Evolutionary conservation across 2,888 invertebrate genomes (phyloP).

Genomic region (Xestia c-nigrum): DNA sequence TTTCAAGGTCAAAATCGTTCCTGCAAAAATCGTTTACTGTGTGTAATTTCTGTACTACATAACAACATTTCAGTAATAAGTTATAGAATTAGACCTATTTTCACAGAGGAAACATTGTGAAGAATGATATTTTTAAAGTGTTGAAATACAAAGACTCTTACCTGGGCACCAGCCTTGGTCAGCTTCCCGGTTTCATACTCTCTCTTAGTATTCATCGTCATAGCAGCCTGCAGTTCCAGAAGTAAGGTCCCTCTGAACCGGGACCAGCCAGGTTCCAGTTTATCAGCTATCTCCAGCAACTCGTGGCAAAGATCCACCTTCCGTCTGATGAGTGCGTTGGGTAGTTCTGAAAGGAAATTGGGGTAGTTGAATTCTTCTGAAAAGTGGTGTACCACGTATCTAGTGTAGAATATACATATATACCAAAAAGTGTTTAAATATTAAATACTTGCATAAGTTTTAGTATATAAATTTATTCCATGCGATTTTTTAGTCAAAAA

Average conservation of each 20-base stretch:
- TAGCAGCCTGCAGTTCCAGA: slow-evolving; percentile 92
- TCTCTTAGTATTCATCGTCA: slow-evolving; percentile 90
- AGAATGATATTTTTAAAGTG: background rate
- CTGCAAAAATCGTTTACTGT: no score
- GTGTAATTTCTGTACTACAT: no score
- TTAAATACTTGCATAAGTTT: no score
- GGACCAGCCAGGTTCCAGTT: slow-evolving; percentile 92
- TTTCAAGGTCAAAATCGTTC: no score
- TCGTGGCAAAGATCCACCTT: slow-evolving; percentile 93
- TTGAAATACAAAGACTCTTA: slow-evolving; percentile 63
- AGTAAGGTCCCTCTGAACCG: slow-evolving; percentile 92
- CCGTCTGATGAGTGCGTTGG: slow-evolving; percentile 89
- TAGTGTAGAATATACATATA: no score
- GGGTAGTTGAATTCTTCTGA: background rate
- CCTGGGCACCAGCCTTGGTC: slow-evolving; percentile 90
- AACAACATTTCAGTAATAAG: no score
- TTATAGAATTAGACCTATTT: no score
- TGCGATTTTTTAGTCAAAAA: background rate
- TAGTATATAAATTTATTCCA: background rate
- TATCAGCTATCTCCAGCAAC: slow-evolving; percentile 91
- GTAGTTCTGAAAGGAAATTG: slow-evolving; percentile 86
- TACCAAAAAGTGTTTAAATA: no score
- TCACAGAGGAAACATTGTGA: no score
- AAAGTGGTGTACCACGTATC: background rate
- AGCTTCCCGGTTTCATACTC: slow-evolving; percentile 88